A percentile compares a stretch with the other conserved stretches of the same genome.
phyloP scores from a whole-genome alignment of 2,797 vertebrate species.

The Sternotherus odoratus region DNA sequence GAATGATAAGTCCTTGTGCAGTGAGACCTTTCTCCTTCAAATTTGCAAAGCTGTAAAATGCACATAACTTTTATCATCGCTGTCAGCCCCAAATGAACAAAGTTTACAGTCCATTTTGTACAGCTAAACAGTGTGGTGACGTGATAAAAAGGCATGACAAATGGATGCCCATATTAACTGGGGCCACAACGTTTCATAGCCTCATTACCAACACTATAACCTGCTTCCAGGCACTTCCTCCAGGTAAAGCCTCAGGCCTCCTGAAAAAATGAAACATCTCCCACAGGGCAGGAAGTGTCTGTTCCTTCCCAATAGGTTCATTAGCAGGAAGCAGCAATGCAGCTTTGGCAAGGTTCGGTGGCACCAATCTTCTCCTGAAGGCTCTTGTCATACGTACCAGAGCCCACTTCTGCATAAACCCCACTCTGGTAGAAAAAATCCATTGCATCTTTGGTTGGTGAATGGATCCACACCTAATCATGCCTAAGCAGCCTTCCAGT shows the following conservation, averaged over 20 bases:
- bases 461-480: neutral
- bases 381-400: neutral
- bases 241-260: neutral
- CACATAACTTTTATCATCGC: conserved; percentile 48
- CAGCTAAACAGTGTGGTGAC: conserved; percentile 15
- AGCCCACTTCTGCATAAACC: neutral
- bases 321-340: neutral
- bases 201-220: fast-evolving
- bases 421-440: neutral
- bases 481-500: neutral
- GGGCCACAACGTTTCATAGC: neutral
- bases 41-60: conserved; percentile 27
- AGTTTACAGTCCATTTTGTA: conserved; percentile 61
- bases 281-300: fast-evolving
- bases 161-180: neutral
- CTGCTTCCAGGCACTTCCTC: neutral
- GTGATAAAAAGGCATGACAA: neutral
- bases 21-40: neutral
- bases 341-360: neutral
- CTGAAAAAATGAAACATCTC: fast-evolving
- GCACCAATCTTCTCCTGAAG: neutral
- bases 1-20: neutral
- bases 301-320: neutral
- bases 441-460: neutral
- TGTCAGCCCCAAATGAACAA: conserved; percentile 50